phyloP scores from a whole-genome alignment of 2,113 vertebrate genomes.

The Ptyas mucosa region DNA sequence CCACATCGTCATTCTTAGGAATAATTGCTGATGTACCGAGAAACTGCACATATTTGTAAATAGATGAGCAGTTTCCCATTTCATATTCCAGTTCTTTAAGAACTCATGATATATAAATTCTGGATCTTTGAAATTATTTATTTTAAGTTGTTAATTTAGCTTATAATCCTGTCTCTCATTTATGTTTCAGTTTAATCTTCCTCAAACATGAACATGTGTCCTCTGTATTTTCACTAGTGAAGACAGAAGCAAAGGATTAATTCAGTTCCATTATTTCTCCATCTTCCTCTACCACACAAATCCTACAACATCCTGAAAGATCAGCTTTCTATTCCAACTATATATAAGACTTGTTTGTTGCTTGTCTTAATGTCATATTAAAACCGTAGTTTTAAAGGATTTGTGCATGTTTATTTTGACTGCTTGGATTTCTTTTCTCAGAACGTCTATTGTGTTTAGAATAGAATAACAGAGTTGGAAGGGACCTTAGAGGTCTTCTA shows the following conservation, averaged over 20 bases:
- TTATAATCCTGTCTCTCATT: not conserved
- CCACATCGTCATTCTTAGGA: not conserved
- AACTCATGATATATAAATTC: not conserved
- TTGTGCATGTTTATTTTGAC: too few species aligned
- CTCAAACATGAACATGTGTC: not conserved
- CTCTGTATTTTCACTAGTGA: not conserved
- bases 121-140: not conserved
- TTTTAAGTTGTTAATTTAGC: not conserved
- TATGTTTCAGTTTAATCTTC: not conserved
- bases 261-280: not conserved
- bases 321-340: not conserved
- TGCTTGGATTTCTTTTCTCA: not conserved
- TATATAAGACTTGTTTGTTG: not conserved
- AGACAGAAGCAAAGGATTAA: not conserved
- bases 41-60: not conserved
- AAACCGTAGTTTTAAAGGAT: not conserved
- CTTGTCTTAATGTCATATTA: not conserved
- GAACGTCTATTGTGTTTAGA: not conserved
- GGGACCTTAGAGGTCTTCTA: too few species aligned
- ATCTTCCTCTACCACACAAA: not conserved
- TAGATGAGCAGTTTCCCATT: not conserved
- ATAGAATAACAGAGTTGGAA: too few species aligned
- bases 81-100: not conserved
- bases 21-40: not conserved
- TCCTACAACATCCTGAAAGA: not conserved